These are phyloP conservation scores for Platichthys stellatus DNA, from an alignment of 2,113 vertebrate genomes.

Conservation along the genomic window DNA sequence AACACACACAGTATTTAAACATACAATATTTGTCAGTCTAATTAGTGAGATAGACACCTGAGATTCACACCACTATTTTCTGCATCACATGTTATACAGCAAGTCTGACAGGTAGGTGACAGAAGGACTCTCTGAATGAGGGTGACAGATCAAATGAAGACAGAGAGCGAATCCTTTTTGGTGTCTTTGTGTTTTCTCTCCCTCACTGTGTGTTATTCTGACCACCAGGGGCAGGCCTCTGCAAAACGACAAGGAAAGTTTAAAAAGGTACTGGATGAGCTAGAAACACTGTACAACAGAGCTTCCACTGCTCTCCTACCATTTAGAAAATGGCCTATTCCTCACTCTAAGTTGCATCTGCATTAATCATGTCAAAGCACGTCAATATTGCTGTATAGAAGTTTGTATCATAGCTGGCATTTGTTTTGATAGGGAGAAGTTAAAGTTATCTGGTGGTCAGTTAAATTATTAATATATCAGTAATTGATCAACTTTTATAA, in stretches of 20 bases:
- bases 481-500: slow-evolving; percentile 18
- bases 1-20: neutral
- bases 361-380: slow-evolving; percentile 54
- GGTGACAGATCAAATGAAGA: slow-evolving; percentile 37
- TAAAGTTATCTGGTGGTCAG: slow-evolving; percentile 70
- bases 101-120: slow-evolving; percentile 33
- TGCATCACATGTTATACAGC: neutral
- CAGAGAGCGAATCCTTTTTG: slow-evolving; percentile 80
- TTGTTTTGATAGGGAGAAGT: neutral
- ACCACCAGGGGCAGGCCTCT: slow-evolving; percentile 99
- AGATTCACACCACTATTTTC: slow-evolving; percentile 2
- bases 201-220: slow-evolving; percentile 97
- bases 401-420: slow-evolving; percentile 2
- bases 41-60: neutral
- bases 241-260: slow-evolving; percentile 99
- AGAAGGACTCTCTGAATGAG: slow-evolving; percentile 14
- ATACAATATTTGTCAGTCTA: neutral
- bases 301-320: slow-evolving; percentile 64
- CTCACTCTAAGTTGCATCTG: slow-evolving; percentile 40
- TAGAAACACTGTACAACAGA: slow-evolving; percentile 80
- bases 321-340: slow-evolving; percentile 57
- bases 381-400: slow-evolving; percentile 48
- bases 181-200: slow-evolving; percentile 90
- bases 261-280: slow-evolving; percentile 99
- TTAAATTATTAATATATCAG: slow-evolving; percentile 11